A percentile compares a stretch with the other conserved stretches of the same genome.
Conservation (phyloP, 2,797 vertebrate genomes). For the Hippocampus kuda region DNA sequence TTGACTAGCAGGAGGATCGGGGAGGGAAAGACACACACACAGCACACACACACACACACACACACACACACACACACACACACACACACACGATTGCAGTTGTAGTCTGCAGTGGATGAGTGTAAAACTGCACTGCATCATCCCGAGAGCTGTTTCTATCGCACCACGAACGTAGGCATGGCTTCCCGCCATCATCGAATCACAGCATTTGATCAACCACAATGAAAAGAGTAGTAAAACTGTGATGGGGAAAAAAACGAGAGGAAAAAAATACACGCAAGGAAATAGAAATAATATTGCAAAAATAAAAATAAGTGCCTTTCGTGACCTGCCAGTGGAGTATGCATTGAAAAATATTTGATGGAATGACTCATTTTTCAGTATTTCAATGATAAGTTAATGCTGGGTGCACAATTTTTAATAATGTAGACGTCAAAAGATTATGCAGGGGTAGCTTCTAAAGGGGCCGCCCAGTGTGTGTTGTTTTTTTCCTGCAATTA, state of each 20-base stretch:
- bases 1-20: too few relatives aligned
- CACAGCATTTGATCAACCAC: not conserved
- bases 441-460: not conserved
- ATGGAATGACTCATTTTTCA: not conserved
- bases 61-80: constrained; percentile 11
- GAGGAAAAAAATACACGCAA: not conserved
- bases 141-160: too few relatives aligned
- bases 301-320: not conserved
- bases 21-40: too few relatives aligned
- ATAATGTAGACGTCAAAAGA: not conserved
- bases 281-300: not conserved
- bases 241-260: too few relatives aligned
- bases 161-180: too few relatives aligned
- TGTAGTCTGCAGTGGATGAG: too few relatives aligned
- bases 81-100: constrained; percentile 8
- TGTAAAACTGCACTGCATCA: too few relatives aligned
- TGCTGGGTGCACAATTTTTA: not conserved
- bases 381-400: not conserved
- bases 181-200: not conserved
- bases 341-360: not conserved
- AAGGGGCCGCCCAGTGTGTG: not conserved
- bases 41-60: too few relatives aligned
- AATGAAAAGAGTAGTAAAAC: not conserved
- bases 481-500: not conserved
- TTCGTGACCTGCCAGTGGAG: not conserved